phyloP scores from a whole-genome alignment of 2,113 vertebrate species.

The Lycaon pictus region DNA sequence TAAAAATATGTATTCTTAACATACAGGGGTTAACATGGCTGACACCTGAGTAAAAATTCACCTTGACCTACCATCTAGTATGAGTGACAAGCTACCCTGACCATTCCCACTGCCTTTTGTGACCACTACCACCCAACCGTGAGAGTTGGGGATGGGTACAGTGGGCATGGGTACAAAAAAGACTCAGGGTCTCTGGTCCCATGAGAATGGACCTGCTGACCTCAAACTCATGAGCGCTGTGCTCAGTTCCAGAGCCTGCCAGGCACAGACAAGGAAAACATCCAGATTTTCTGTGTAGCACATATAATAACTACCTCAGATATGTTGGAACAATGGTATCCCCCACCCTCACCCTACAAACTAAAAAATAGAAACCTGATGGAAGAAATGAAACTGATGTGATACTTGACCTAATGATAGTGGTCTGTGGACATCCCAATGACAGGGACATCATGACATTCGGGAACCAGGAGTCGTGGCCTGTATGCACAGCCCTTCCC shows the following conservation, averaged over 20 bases:
- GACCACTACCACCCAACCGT: neutral
- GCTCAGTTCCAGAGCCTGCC: neutral
- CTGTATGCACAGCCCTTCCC: neutral
- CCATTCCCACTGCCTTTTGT: neutral
- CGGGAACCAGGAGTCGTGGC: neutral
- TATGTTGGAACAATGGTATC: no score
- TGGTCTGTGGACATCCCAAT: neutral
- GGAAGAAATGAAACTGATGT: neutral
- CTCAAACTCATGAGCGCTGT: neutral
- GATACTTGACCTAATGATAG: neutral
- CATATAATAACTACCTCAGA: neutral
- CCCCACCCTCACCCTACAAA: neutral
- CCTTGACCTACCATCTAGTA: neutral
- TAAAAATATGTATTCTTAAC: neutral
- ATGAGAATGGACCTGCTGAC: neutral
- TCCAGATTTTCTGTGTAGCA: neutral
- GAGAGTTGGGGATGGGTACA: neutral
- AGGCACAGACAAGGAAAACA: neutral
- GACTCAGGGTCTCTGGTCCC: neutral
- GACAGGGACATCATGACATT: neutral
- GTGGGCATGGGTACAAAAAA: neutral
- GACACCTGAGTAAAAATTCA: neutral
- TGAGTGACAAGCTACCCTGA: neutral
- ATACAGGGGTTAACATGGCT: neutral
- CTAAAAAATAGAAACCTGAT: neutral